Evolutionary conservation across 1,140 invertebrate genomes (phyloP).

Genomic region (Zaprionus camerounensis): DNA sequence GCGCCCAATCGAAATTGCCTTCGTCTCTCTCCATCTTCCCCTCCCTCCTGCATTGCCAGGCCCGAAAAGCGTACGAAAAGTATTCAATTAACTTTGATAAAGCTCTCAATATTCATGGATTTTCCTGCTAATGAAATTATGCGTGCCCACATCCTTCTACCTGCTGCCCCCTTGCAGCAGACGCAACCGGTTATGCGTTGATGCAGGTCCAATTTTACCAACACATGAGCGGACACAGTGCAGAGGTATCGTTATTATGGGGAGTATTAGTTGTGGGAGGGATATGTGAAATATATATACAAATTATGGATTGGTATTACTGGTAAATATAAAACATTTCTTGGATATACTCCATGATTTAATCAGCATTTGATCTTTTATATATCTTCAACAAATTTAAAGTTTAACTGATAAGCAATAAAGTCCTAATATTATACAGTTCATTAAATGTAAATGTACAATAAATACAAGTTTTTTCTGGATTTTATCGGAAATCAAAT

Average conservation of each 20-base stretch:
- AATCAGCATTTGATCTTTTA: too few relatives aligned
- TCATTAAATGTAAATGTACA: too few relatives aligned
- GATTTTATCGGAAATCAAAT: too few relatives aligned
- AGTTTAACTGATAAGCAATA: too few relatives aligned
- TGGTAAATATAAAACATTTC: too few relatives aligned
- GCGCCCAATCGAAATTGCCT: neutral
- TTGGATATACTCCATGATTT: too few relatives aligned
- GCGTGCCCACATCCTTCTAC: constrained; percentile 11
- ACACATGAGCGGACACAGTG: neutral
- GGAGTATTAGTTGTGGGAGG: neutral
- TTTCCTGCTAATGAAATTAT: constrained; percentile 55
- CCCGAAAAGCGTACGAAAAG: neutral
- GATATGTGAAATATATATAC: neutral
- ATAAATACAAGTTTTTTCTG: too few relatives aligned
- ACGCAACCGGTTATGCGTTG: constrained; percentile 21
- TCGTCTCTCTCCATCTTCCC: too few relatives aligned
- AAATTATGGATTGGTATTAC: neutral
- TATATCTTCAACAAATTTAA: too few relatives aligned
- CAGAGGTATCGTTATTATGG: neutral
- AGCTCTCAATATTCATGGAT: constrained; percentile 33
- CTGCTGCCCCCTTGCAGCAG: constrained; percentile 22
- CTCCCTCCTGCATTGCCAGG: neutral
- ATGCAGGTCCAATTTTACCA: constrained; percentile 12
- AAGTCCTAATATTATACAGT: too few relatives aligned
- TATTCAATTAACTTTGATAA: constrained; percentile 35